A percentile compares a stretch with the other conserved stretches of the same genome.
phyloP scores from a whole-genome alignment of 2,797 vertebrate species.

The Moxostoma hubbsi region DNA sequence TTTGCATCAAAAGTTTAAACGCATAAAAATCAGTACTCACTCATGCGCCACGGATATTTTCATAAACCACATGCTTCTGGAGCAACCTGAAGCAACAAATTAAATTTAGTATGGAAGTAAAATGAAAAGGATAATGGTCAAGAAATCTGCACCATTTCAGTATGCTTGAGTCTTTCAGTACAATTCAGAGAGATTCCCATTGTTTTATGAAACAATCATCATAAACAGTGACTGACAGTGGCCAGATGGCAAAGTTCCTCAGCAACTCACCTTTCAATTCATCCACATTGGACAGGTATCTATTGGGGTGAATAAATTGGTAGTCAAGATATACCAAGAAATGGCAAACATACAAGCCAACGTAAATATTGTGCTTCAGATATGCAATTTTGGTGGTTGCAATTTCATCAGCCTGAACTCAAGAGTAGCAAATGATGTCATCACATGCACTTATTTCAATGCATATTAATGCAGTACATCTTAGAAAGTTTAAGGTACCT shows the following conservation, averaged over 20 bases:
- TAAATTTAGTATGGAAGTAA: background rate
- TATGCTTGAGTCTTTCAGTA: conserved; percentile 78
- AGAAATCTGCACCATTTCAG: conserved; percentile 81
- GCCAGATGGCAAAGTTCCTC: accelerated
- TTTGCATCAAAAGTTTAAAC: conserved; percentile 31
- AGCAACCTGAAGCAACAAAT: background rate
- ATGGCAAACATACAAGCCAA: no score
- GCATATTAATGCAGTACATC: background rate
- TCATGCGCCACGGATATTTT: background rate
- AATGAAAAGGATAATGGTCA: accelerated
- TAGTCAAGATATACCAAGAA: accelerated
- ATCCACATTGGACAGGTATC: background rate
- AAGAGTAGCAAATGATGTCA: conserved; percentile 99
- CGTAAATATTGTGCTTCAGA: conserved; percentile 82
- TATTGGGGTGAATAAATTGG: background rate
- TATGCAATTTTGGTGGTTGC: conserved; percentile 78
- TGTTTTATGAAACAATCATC: conserved; percentile 84
- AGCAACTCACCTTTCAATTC: conserved; percentile 19
- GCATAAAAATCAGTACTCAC: background rate
- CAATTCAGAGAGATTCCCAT: conserved; percentile 98
- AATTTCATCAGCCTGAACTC: conserved; percentile 85
- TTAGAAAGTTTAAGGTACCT: background rate
- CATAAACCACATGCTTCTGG: no score
- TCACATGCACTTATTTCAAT: conserved; percentile 73
- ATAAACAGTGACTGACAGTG: conserved; percentile 72